A percentile compares a stretch with the other conserved stretches of the same genome.
Evolutionary conservation across 2,113 vertebrate genomes (phyloP).

Genomic region (Pao palembangensis): DNA sequence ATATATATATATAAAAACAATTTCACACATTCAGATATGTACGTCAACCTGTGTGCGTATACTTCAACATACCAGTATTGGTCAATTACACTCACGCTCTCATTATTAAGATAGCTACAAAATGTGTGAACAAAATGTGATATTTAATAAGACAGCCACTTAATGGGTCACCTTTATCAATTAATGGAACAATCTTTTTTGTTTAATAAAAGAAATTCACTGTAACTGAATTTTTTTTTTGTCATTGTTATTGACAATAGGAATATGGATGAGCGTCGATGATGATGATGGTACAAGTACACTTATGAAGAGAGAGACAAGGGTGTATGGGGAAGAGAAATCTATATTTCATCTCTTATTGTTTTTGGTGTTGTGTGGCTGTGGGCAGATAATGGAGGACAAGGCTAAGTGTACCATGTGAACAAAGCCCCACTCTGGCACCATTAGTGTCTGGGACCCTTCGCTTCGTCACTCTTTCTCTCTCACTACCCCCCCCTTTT

Average conservation of each 20-base stretch:
- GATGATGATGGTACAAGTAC: constrained; percentile 39
- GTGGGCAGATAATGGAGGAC: constrained; percentile 72
- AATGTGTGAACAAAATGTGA: no score
- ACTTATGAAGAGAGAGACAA: constrained; percentile 41
- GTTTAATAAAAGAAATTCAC: background rate
- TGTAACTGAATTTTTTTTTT: background rate
- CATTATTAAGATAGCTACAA: no score
- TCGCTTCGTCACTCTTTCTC: constrained; percentile 50
- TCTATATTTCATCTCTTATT: constrained; percentile 71
- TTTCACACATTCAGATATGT: no score
- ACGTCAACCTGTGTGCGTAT: no score
- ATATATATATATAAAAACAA: no score
- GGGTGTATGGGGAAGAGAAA: constrained; percentile 45
- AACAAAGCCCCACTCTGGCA: constrained; percentile 74
- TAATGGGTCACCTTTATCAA: constrained; percentile 2
- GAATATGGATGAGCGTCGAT: constrained; percentile 28
- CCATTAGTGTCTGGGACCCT: constrained; percentile 69
- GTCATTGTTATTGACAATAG: background rate
- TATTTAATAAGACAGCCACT: background rate
- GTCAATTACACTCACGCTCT: no score
- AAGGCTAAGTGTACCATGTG: constrained; percentile 71
- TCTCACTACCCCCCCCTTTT: constrained; percentile 31
- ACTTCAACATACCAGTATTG: no score
- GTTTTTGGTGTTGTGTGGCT: constrained; percentile 61
- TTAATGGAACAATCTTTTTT: background rate